Evolutionary conservation across 1,140 invertebrate genomes (phyloP).

Genomic region (Anthonomus grandis): DNA sequence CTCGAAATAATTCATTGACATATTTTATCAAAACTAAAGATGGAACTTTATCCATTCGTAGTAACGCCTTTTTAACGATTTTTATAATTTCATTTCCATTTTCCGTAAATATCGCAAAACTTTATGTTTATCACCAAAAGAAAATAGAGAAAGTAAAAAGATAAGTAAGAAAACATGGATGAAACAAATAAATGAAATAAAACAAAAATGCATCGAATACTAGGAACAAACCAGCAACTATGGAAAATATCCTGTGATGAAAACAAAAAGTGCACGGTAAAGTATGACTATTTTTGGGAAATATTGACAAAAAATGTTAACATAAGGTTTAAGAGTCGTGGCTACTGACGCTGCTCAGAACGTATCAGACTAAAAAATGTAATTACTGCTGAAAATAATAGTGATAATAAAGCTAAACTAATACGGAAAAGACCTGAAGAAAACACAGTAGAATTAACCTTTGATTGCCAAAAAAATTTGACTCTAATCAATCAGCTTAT

Average conservation of each 20-base stretch:
- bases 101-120: background rate
- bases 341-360: background rate
- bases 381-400: no score
- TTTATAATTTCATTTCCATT: background rate
- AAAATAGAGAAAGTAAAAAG: background rate
- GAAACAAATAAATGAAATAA: background rate
- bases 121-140: background rate
- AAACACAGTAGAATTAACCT: background rate
- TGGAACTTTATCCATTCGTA: background rate
- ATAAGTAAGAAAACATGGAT: no score
- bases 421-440: background rate
- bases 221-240: background rate
- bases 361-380: background rate
- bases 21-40: background rate
- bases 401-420: no score
- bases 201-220: background rate
- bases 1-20: background rate
- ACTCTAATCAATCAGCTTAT: background rate
- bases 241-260: background rate
- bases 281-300: background rate
- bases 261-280: background rate
- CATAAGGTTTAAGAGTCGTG: background rate
- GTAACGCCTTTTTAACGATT: background rate
- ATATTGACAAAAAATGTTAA: background rate
- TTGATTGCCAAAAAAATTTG: no score